phyloP scores from a whole-genome alignment of 1,140 invertebrate genomes.

The Mycetomoellerius zeteki region DNA sequence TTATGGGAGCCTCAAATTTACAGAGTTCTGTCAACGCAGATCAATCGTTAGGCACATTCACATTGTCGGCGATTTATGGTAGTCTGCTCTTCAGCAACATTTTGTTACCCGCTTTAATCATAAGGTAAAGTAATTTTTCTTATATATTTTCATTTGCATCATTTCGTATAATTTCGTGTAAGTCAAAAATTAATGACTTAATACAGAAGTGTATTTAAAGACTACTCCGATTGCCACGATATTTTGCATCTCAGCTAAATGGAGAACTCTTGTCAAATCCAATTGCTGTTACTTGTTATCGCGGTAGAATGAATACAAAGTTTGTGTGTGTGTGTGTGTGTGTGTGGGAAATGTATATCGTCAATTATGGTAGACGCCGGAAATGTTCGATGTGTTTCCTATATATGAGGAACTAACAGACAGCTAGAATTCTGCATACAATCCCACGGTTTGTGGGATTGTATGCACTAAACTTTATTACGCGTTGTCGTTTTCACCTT shows the following conservation, averaged over 20 bases:
- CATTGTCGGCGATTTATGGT: conserved; percentile 92
- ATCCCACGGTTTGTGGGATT: too few species aligned
- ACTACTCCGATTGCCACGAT: not conserved
- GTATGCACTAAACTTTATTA: conserved; percentile 68
- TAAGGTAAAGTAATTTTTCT: conserved; percentile 87
- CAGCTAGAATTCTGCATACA: not conserved
- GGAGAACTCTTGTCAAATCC: conserved; percentile 19
- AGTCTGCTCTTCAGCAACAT: conserved; percentile 94
- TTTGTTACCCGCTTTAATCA: conserved; percentile 92
- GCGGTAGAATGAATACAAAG: conserved; percentile 11
- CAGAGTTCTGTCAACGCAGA: conserved; percentile 92
- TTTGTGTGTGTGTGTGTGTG: not conserved
- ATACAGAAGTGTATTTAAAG: not conserved
- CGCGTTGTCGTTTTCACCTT: conserved; percentile 63
- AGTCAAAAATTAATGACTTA: not conserved
- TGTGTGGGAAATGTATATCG: conserved; percentile 5
- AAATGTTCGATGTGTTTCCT: conserved; percentile 8
- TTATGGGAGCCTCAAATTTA: conserved; percentile 93
- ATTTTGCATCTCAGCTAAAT: not conserved
- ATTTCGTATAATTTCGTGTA: not conserved
- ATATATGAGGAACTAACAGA: not conserved
- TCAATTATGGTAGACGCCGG: conserved; percentile 6
- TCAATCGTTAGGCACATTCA: conserved; percentile 90
- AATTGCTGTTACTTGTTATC: conserved; percentile 16
- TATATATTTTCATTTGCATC: not conserved